These are phyloP conservation scores for Dasyprocta punctata DNA, from an alignment of 2,113 vertebrate species.

Conservation along the genomic window DNA sequence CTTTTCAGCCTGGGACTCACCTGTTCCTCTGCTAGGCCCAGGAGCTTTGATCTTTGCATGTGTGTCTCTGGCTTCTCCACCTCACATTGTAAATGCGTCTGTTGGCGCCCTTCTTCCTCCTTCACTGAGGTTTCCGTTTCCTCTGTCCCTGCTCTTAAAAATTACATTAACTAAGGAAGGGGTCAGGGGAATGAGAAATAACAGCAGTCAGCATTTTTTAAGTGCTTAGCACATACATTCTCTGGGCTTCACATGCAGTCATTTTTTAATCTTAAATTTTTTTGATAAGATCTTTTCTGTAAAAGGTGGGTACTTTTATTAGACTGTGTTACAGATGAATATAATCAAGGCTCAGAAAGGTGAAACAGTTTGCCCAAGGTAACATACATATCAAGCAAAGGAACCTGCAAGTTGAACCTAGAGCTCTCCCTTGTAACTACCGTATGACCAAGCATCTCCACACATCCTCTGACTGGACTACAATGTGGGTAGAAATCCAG, in stretches of 20 bases:
- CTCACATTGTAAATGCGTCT: background rate
- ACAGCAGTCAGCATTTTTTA: fast-evolving
- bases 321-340: background rate
- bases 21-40: background rate
- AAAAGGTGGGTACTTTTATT: background rate
- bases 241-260: background rate
- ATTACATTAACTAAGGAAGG: background rate
- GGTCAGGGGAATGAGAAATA: background rate
- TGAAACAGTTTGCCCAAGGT: background rate
- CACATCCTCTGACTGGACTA: background rate
- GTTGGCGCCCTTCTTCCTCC: background rate
- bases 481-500: fast-evolving
- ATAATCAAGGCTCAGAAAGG: background rate
- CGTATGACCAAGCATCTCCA: background rate
- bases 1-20: background rate
- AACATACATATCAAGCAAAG: background rate
- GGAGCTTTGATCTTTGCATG: background rate
- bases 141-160: constrained; percentile 11
- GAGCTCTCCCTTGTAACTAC: background rate
- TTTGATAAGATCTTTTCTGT: background rate
- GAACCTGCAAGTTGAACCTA: background rate
- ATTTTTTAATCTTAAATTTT: background rate
- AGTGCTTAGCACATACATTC: background rate
- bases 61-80: background rate
- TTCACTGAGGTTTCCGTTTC: background rate